These are phyloP conservation scores for Criorhina ranunculi DNA, from an alignment of 2,888 invertebrate species.

Conservation along the genomic window DNA sequence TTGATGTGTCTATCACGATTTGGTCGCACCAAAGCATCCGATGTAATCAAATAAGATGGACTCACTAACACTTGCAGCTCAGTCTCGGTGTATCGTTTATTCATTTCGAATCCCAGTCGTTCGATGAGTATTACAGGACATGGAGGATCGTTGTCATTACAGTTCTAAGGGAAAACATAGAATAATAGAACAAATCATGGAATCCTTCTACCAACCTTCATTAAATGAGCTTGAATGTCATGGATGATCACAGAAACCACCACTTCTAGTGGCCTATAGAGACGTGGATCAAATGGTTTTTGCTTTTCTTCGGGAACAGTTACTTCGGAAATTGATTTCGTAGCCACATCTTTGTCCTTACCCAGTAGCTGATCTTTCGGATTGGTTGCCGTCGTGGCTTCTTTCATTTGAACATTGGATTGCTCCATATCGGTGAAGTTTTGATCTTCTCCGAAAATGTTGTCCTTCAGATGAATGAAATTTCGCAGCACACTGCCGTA, in stretches of 20 bases:
- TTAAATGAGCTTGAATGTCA: constrained; percentile 96
- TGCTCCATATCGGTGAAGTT: constrained; percentile 96
- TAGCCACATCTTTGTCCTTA: constrained; percentile 82
- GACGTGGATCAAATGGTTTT: constrained; percentile 92
- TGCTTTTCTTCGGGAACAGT: constrained; percentile 87
- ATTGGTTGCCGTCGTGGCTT: constrained; percentile 83
- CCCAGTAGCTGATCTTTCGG: constrained; percentile 82
- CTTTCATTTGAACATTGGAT: constrained; percentile 85
- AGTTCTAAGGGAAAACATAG: constrained; percentile 86
- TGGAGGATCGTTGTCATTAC: constrained; percentile 94
- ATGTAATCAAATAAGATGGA: constrained; percentile 93
- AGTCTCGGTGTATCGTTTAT: constrained; percentile 96
- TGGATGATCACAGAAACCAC: constrained; percentile 96
- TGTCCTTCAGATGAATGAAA: constrained; percentile 96
- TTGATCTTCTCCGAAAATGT: constrained; percentile 98
- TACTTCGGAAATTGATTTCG: constrained; percentile 84
- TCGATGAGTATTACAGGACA: constrained; percentile 96
- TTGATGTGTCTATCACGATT: constrained; percentile 90
- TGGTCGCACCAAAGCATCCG: constrained; percentile 90
- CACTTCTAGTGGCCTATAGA: constrained; percentile 95
- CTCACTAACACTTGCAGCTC: constrained; percentile 95
- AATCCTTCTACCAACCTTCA: constrained; percentile 80
- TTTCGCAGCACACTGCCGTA: constrained; percentile 96
- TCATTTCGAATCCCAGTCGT: constrained; percentile 98
- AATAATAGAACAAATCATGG: background rate